Evolutionary conservation across 2,797 vertebrate species (phyloP), one percentile per base, ranked within the genome.

Genomic region (Crocidura indochinensis): DNA sequence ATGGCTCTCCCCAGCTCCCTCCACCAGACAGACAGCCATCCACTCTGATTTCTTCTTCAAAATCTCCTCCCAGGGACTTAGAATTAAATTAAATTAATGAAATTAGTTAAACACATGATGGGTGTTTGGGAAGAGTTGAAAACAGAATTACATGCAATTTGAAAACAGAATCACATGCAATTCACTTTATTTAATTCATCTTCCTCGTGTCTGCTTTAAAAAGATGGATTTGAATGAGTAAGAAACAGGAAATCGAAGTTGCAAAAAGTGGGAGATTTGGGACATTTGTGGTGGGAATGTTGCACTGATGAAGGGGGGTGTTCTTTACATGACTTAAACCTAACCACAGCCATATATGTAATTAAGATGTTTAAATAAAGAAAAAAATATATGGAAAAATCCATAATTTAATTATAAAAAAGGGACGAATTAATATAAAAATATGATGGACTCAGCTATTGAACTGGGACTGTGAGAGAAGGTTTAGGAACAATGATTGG

Each of bases 11-110:
- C 76, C 71, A 60, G 2, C 22, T 67, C 22, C 53, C 44, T 65
- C 64, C 71, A 1, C 11, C 15, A 56, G 12, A 31, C 38, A 93
- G 69, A 15, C 9, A 24, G 38, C 2, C 10, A 1, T 92, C 46
- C 60, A 29, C 15, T 49, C 88, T 72, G 53, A 60, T 51, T 84
- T 83, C 19, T 72, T 24, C 76, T 85, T 86, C 67, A 69, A 27
- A 85, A 38, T 69, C 19, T 80, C 49, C 31, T 91, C 72, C 72
- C 53, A 38, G 72, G 12, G n/a, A 49, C n/a, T 44, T 24, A 7
- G 64, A 38, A 69, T 88, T 82, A 56, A 73, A 83, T n/a, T n/a
- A n/a, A 38, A 38, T 38, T 38, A 38, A 38, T 38, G 2, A 38
- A 38, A 38, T 38, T 38, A 38, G 5, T 38, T 38, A 38, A 38